Conservation (phyloP, 2,113 vertebrate species). For the Spermophilus dauricus region DNA sequence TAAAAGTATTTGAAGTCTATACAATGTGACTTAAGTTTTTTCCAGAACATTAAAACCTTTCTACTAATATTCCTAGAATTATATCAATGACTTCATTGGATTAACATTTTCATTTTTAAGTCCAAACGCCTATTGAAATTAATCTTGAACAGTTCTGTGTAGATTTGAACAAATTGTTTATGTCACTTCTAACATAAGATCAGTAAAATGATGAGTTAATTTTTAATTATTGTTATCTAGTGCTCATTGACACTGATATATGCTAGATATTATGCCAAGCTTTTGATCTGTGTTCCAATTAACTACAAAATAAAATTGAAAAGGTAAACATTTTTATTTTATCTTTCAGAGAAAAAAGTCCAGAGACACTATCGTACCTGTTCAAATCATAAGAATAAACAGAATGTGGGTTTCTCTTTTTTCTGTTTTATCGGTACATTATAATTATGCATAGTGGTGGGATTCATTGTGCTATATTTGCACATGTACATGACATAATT, state of each 20-base stretch:
- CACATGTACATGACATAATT: no score
- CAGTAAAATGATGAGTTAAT: background rate
- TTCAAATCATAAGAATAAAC: background rate
- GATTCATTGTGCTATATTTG: no score
- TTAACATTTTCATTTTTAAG: constrained; percentile 30
- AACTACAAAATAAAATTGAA: constrained; percentile 45
- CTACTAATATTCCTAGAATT: constrained; percentile 31
- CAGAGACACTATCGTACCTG: background rate
- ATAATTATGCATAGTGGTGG: no score
- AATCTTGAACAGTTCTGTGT: background rate
- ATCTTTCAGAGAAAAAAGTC: background rate
- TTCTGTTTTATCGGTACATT: no score
- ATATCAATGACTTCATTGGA: background rate
- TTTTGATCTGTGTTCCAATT: background rate
- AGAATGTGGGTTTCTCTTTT: background rate
- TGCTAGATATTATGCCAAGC: background rate
- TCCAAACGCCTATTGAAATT: background rate
- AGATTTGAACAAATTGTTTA: background rate
- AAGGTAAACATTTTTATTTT: background rate
- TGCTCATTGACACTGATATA: background rate
- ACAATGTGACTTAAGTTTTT: background rate
- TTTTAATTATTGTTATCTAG: background rate
- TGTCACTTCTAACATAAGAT: background rate
- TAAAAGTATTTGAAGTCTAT: background rate
- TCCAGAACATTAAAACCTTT: background rate